Evolutionary conservation across 1,140 invertebrate species (phyloP), one percentile per base, ranked within the genome.

Genomic region (Cryptotermes secundus): DNA sequence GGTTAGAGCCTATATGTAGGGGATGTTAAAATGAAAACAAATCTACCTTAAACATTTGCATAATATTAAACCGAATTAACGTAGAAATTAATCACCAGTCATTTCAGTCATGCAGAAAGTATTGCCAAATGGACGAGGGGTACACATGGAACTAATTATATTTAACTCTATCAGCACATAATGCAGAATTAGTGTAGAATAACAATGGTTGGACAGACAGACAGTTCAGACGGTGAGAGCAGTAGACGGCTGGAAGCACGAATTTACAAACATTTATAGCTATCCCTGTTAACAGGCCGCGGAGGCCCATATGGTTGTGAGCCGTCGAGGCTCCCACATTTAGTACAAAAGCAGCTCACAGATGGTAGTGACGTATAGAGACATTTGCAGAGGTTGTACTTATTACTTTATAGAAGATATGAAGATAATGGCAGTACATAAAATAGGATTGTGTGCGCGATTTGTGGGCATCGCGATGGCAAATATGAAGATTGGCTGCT

Each of bases 1-100:
- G 38, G 9, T 0, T 42, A 42, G 9, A 4, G 38, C 38, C 38
- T 14, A 59, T 59, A 59, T n/a, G 16, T 31, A 72, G 26, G n/a
- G 3, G 26, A 1, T 72, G 59, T 31, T 10, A 14, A 72, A n/a
- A 72, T 4, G n/a, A 72, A 31, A 72, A 31, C n/a, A 26, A 72
- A 14, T 72, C 59, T 72, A 72, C n/a, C 31, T 6, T 14, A 72
- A 72, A 72, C 59, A 72, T 72, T 31, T 72, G 59, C 59, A 72
- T 72, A 72, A 72, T 31, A 72, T 72, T 72, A 72, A 72, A 72
- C 59, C 31, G 59, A 72, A 72, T 72, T 72, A 31, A 72, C 59
- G 59, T 31, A 72, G 9, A 72, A 26, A 72, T 72, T 72, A 72
- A 72, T 72, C 59, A 72, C 26, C 14, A 72, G 59, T n/a, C 26